Evolutionary conservation across 2,888 invertebrate species (phyloP).

Genomic region (Lasioglossum villosulum): DNA sequence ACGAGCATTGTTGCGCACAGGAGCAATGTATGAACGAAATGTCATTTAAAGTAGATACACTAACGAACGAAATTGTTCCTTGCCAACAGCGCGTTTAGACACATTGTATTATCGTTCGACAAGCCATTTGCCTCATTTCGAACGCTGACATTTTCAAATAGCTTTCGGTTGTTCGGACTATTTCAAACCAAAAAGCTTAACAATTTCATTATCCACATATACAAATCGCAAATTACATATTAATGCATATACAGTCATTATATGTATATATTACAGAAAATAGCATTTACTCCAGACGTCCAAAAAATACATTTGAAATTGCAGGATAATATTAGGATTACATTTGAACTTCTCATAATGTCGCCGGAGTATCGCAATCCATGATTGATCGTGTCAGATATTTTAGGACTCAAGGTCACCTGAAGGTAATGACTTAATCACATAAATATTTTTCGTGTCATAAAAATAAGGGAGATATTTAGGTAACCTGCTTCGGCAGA

Average conservation of each 20-base stretch:
- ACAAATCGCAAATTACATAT: neutral
- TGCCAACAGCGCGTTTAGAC: neutral
- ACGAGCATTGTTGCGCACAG: conserved; percentile 44
- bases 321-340: too few relatives aligned
- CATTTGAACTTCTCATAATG: too few relatives aligned
- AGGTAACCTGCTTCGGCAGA: too few relatives aligned
- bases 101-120: neutral
- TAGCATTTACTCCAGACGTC: neutral
- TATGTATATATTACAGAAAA: neutral
- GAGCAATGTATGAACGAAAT: conserved; percentile 60
- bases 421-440: too few relatives aligned
- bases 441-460: too few relatives aligned
- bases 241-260: neutral
- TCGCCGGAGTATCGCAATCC: too few relatives aligned
- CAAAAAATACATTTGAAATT: too few relatives aligned
- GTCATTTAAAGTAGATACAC: conserved; percentile 54
- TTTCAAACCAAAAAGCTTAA: neutral
- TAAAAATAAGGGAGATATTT: too few relatives aligned
- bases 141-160: neutral
- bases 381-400: too few relatives aligned
- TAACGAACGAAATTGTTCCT: conserved; percentile 9
- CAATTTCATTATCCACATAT: neutral
- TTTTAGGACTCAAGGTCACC: too few relatives aligned
- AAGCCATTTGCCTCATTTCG: neutral
- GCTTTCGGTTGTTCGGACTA: neutral